Evolutionary conservation across 2,888 invertebrate genomes (phyloP).

Genomic region (Nemoura dubitans): DNA sequence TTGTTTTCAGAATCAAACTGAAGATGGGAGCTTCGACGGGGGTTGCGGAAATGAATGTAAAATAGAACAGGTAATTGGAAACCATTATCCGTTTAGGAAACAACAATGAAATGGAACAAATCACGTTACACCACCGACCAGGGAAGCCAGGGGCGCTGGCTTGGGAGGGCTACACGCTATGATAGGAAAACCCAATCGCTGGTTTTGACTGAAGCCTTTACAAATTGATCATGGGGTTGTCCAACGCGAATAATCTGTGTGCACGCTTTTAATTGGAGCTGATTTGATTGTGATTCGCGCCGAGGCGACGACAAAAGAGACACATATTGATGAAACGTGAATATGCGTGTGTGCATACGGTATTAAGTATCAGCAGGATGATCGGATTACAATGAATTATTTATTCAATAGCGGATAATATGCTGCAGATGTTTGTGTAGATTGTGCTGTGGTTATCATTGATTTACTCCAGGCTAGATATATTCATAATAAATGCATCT

Average conservation of each 20-base stretch:
- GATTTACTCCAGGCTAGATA: not conserved
- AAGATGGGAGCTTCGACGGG: conserved; percentile 72
- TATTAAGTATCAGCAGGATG: not conserved
- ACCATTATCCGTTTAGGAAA: conserved; percentile 10
- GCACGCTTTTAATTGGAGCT: not conserved
- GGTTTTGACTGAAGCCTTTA: not conserved
- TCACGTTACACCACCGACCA: not conserved
- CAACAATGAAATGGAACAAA: conserved; percentile 8
- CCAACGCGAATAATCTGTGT: not conserved
- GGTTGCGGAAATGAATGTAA: conserved; percentile 77
- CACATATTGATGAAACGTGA: not conserved
- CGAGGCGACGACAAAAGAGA: not conserved
- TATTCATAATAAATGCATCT: not conserved
- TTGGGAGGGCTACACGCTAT: not conserved
- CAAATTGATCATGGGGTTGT: not conserved
- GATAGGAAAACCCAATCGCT: not conserved
- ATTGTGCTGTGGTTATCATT: not conserved
- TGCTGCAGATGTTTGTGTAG: not conserved
- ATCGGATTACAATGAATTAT: not conserved
- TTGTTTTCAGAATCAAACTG: conserved; percentile 74
- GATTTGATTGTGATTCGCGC: not conserved
- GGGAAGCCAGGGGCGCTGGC: too few relatives aligned
- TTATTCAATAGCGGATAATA: too few relatives aligned
- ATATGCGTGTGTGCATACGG: not conserved
- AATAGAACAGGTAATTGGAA: conserved; percentile 71